Conservation (phyloP, 2,888 invertebrate genomes). For the Encarsia formosa region DNA sequence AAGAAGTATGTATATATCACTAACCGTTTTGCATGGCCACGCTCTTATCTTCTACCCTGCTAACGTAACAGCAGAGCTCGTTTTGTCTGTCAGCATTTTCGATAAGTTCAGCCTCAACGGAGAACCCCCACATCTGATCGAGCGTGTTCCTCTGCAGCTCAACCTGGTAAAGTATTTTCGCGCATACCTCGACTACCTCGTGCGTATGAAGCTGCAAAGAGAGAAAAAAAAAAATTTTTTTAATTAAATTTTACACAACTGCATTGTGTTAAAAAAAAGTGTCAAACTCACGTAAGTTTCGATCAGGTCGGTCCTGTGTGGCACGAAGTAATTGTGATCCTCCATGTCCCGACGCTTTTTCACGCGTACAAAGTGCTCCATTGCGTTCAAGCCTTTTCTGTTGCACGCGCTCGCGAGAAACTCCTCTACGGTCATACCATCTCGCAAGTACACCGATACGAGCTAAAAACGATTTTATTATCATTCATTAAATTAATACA, state of each 20-base stretch:
- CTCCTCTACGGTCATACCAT: slow-evolving; percentile 93
- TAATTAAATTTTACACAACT: too few relatives aligned
- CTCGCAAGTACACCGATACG: slow-evolving; percentile 81
- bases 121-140: slow-evolving; percentile 97
- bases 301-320: slow-evolving; percentile 89
- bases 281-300: slow-evolving; percentile 87
- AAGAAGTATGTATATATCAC: too few relatives aligned
- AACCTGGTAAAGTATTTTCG: slow-evolving; percentile 94
- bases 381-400: slow-evolving; percentile 85
- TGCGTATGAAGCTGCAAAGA: slow-evolving; percentile 78
- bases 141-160: slow-evolving; percentile 84
- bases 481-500: background rate
- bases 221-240: too few relatives aligned
- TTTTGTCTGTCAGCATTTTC: slow-evolving; percentile 95
- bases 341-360: slow-evolving; percentile 93
- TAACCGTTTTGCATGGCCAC: slow-evolving; percentile 95
- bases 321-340: slow-evolving; percentile 94
- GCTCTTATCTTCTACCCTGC: slow-evolving; percentile 91
- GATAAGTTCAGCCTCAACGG: slow-evolving; percentile 93
- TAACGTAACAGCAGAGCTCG: slow-evolving; percentile 95
- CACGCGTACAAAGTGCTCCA: slow-evolving; percentile 93
- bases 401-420: slow-evolving; percentile 90
- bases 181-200: slow-evolving; percentile 93
- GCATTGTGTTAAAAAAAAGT: too few relatives aligned
- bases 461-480: slow-evolving; percentile 45